These are phyloP conservation scores for Mugil cephalus DNA, from an alignment of 2,113 vertebrate species.

Conservation along the genomic window DNA sequence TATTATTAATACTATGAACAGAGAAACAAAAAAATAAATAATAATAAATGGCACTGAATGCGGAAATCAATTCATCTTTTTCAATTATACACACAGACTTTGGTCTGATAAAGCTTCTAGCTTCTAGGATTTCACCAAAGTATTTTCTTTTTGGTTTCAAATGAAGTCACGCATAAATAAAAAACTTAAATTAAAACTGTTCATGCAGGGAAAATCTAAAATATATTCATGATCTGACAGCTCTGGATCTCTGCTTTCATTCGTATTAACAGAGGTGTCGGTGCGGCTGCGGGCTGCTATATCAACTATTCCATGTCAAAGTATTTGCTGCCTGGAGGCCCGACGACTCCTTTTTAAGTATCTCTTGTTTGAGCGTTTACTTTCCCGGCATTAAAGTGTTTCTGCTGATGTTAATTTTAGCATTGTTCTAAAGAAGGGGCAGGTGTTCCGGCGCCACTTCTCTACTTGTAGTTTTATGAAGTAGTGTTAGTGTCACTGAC, in stretches of 20 bases:
- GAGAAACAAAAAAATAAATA: no score
- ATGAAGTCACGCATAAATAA: no score
- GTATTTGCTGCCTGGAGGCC: conserved; percentile 59
- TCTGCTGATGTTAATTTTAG: conserved; percentile 62
- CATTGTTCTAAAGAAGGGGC: conserved; percentile 51
- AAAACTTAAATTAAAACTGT: no score
- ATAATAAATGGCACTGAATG: no score
- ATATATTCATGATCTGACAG: conserved; percentile 1
- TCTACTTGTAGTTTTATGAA: conserved; percentile 71
- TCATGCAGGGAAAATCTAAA: conserved; percentile 1
- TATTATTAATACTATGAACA: no score
- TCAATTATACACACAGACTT: no score
- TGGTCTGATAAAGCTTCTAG: no score
- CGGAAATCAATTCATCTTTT: no score
- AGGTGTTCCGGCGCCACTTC: conserved; percentile 66
- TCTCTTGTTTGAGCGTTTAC: conserved; percentile 35
- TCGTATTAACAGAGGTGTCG: conserved; percentile 51
- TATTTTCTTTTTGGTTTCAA: no score
- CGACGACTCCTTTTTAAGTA: conserved; percentile 45
- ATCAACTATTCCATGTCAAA: conserved; percentile 47
- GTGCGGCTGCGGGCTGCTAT: conserved; percentile 52
- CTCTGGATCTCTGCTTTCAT: conserved; percentile 45
- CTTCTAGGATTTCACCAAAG: no score
- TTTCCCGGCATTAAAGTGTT: conserved; percentile 63
- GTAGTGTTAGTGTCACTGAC: conserved; percentile 73